These are phyloP conservation scores for Isurus oxyrinchus DNA, from an alignment of 2,113 vertebrate species.

Conservation along the genomic window DNA sequence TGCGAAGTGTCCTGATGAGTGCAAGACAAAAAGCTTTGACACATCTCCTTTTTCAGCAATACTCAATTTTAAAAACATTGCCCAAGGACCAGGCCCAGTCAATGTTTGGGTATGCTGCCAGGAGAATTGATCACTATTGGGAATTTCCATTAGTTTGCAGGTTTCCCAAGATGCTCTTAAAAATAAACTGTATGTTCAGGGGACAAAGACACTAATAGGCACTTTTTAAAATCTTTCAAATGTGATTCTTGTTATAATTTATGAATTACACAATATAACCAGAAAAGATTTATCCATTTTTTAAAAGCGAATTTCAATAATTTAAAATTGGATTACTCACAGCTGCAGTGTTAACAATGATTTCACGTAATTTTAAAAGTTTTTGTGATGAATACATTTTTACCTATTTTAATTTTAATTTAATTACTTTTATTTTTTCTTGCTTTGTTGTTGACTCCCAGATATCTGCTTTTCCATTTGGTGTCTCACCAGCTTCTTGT, in stretches of 20 bases:
- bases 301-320: neutral
- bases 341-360: neutral
- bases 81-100: neutral
- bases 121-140: neutral
- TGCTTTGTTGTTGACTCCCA: neutral
- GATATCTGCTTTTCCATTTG: neutral
- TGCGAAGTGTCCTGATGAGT: too few relatives aligned
- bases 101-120: neutral
- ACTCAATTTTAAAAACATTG: too few relatives aligned
- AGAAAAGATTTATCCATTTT: neutral
- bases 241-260: neutral
- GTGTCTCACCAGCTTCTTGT: neutral
- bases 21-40: too few relatives aligned
- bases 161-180: neutral
- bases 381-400: neutral
- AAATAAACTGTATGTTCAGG: neutral
- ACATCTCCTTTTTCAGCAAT: too few relatives aligned
- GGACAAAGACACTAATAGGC: neutral
- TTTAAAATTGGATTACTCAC: neutral
- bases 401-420: neutral
- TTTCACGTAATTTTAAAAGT: neutral
- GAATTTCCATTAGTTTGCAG: neutral
- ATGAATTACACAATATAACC: neutral
- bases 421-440: neutral
- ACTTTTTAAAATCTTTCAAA: neutral